Evolutionary conservation across 1,140 invertebrate species (phyloP), one percentile per base, ranked within the genome.

Genomic region (Agrilus planipennis): DNA sequence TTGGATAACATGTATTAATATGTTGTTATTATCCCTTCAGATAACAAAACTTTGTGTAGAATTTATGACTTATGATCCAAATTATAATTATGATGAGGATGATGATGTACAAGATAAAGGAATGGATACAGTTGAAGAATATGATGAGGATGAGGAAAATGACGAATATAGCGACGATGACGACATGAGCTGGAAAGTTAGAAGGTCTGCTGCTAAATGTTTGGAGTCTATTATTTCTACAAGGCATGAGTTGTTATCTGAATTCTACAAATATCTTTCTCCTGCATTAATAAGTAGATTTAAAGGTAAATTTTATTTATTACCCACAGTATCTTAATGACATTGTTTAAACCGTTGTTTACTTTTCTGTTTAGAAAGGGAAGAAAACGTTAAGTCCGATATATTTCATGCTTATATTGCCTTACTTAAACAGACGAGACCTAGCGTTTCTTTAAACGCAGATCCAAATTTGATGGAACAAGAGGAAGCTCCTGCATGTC

Each of bases 141-240:
- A 74, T 22, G 77, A 84, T 11, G 79, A 84, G 42, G 83, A 75
- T 28, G 80, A 80, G 28, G 77, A 84, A 40, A 90, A 92, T 47
- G 89, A 92, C 53, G 89, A 92, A 53, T 98, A 96, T 60, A 95
- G 90, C 23, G 93, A 98, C 64, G 93, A 97, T 67, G 96, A 99
- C 62, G 96, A 99, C 61, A 93, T 99, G 84, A 94, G 89, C 41
- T 99, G 96, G 95, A 99, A 99, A 71, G 84, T 79, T 5, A 71
- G 96, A 34, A 73, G 95, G 30, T 85, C 93, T 3, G 88, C 94
- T 21, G 94, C 95, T 0, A 99, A 99, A 67, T 97, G 94, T 61
- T 66, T 99, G 4, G 92, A 98, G 65, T 89, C 92, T 6, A 77
- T 98, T 14, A 89, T 99, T 43, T 74, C 82, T 0, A 95, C 89